These are phyloP conservation scores for Centrocercus urophasianus DNA, from an alignment of 2,113 vertebrate genomes.

Conservation along the genomic window DNA sequence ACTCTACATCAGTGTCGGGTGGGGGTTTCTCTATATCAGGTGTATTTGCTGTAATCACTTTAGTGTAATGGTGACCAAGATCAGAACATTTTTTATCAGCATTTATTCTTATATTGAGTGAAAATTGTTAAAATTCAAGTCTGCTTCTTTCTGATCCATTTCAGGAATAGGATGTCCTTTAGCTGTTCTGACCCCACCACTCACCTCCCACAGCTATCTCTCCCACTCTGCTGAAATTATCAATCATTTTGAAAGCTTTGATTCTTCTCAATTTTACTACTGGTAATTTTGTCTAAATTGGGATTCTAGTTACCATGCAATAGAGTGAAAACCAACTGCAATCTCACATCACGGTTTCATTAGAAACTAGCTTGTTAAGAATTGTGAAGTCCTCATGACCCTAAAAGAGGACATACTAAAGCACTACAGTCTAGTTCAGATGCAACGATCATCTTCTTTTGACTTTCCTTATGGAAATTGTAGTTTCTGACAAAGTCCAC, in stretches of 20 bases:
- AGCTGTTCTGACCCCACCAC: neutral
- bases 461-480: neutral
- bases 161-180: neutral
- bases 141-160: neutral
- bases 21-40: neutral
- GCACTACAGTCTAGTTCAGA: neutral
- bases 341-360: neutral
- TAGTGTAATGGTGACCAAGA: neutral
- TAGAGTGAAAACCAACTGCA: neutral
- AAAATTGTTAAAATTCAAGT: neutral
- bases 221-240: neutral
- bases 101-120: neutral
- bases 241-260: neutral
- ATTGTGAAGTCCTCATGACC: neutral
- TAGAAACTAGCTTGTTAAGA: neutral
- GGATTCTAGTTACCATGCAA: neutral
- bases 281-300: neutral
- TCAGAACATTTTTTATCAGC: neutral
- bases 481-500: neutral
- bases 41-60: neutral
- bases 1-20: accelerated
- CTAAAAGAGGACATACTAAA: neutral
- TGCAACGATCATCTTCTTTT: neutral
- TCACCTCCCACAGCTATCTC: neutral
- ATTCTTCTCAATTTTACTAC: neutral